Percentiles rank a stretch among this genome's conserved stretches.
Conservation (phyloP, 2,113 vertebrate genomes). For the Hipposideros armiger region DNA sequence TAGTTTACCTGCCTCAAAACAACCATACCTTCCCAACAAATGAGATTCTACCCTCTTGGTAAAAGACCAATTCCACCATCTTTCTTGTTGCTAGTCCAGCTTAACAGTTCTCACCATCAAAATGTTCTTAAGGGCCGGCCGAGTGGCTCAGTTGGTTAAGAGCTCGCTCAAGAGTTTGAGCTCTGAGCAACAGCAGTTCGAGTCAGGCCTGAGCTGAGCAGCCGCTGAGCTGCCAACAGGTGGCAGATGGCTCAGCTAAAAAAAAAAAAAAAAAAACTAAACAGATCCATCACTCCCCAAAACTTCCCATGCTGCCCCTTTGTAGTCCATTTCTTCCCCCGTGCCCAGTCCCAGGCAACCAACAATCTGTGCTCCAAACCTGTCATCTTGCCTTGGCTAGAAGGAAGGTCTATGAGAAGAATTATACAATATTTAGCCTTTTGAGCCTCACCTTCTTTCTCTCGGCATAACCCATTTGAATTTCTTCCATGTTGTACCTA, state of each 20-base stretch:
- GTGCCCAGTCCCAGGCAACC: not conserved
- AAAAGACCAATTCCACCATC: not conserved
- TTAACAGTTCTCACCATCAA: not conserved
- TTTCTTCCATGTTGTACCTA: not conserved
- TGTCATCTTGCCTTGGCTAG: not conserved
- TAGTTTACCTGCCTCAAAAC: not conserved
- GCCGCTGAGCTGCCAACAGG: no score
- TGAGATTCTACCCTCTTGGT: not conserved
- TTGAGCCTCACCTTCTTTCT: not conserved
- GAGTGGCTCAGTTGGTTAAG: no score
- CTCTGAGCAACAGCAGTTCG: no score
- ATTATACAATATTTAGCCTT: not conserved
- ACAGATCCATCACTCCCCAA: not conserved
- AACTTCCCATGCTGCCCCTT: not conserved
- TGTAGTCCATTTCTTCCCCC: not conserved
- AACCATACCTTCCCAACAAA: not conserved
- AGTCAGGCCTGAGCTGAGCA: no score
- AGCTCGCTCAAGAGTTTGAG: no score
- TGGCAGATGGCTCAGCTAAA: no score
- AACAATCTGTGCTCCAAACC: not conserved
- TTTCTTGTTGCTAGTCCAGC: not conserved
- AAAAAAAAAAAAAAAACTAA: not conserved
- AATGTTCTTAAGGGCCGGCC: not conserved
- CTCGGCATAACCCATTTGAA: not conserved
- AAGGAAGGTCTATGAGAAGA: not conserved